Conservation (phyloP, 2,113 vertebrate genomes). For the Alosa alosa region DNA sequence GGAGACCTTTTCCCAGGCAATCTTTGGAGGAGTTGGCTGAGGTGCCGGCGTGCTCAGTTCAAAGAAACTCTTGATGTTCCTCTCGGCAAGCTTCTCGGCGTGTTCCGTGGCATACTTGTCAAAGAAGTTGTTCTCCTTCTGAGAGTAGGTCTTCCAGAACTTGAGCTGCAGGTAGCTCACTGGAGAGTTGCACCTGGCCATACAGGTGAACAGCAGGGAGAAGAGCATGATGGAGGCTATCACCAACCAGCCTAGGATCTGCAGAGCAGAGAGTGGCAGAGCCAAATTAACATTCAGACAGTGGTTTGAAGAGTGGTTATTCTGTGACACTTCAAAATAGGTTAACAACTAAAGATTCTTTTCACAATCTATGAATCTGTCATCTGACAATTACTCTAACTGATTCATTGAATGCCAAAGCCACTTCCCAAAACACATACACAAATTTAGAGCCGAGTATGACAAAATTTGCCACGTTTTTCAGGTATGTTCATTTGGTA, state of each 20-base stretch:
- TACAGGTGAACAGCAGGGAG: conserved; percentile 54
- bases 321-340: not conserved
- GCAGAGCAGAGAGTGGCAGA: conserved; percentile 1
- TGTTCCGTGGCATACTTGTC: conserved; percentile 58
- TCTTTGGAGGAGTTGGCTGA: conserved; percentile 54
- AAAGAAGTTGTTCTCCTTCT: conserved; percentile 66
- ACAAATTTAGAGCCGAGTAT: not conserved
- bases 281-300: not conserved
- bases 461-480: not conserved
- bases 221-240: conserved; percentile 56
- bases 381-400: too few species aligned
- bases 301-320: too few species aligned
- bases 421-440: not conserved
- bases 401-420: not conserved
- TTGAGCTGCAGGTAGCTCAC: conserved; percentile 73
- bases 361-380: too few species aligned
- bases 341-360: too few species aligned
- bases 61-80: conserved; percentile 76
- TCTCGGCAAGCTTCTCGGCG: conserved; percentile 69
- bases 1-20: conserved; percentile 73
- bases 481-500: not conserved
- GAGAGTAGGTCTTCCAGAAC: conserved; percentile 73
- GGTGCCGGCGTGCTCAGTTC: conserved; percentile 23
- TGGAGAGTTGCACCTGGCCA: conserved; percentile 63
- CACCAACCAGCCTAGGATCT: conserved; percentile 79